Percentiles rank a stretch among this genome's conserved stretches.
Conservation (phyloP, 2,888 invertebrate species). For the Dolichopus griseipennis region DNA sequence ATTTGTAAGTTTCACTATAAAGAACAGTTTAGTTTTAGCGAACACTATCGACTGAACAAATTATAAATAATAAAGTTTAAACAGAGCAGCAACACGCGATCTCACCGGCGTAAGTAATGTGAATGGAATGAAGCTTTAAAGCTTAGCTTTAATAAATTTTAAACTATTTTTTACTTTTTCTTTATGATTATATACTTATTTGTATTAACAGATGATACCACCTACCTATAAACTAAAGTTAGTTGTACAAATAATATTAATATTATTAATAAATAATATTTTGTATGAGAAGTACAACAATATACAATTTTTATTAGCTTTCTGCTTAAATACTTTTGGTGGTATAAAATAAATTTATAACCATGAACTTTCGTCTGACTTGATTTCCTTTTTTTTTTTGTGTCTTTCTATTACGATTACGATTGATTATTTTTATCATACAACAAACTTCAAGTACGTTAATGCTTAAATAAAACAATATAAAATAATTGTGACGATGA, state of each 20-base stretch:
- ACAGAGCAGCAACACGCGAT: constrained; percentile 4
- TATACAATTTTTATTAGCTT: not conserved
- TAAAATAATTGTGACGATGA: too few species aligned
- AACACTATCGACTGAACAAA: not conserved
- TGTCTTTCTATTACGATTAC: not conserved
- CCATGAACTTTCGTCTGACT: not conserved
- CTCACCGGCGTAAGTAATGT: constrained; percentile 6
- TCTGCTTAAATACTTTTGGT: not conserved
- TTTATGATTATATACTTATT: not conserved
- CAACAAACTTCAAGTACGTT: not conserved
- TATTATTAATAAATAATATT: not conserved
- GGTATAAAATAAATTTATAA: not conserved
- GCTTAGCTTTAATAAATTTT: not conserved
- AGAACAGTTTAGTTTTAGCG: not conserved
- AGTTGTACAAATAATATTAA: not conserved
- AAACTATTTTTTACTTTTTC: not conserved
- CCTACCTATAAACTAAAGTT: too few species aligned
- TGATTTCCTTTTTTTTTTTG: not conserved
- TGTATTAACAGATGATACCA: too few species aligned
- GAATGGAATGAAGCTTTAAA: constrained; percentile 1
- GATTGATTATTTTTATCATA: not conserved
- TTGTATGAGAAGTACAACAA: not conserved
- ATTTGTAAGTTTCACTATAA: not conserved
- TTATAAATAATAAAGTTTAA: not conserved
- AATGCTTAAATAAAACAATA: too few species aligned